Evolutionary conservation across 2,888 invertebrate species (phyloP).

Genomic region (Drosophila leonis): DNA sequence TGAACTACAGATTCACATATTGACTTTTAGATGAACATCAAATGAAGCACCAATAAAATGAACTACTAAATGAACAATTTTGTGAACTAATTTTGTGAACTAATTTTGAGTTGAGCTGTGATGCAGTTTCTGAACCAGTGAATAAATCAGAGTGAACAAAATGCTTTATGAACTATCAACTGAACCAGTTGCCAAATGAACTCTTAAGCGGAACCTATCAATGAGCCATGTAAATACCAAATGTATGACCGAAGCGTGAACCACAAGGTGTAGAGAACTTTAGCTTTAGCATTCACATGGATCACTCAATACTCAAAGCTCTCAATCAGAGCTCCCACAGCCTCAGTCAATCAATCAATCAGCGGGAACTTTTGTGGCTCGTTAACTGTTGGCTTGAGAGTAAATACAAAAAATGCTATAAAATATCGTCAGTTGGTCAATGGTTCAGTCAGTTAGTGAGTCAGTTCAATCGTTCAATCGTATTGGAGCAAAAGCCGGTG

Average conservation of each 20-base stretch:
- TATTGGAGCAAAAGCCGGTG: conserved; percentile 27
- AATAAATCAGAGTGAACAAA: background rate
- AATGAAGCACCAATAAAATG: background rate
- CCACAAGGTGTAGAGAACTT: background rate
- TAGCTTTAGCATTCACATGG: background rate
- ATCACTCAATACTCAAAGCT: background rate
- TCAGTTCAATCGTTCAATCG: conserved; percentile 25
- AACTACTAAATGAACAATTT: background rate
- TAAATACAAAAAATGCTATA: background rate
- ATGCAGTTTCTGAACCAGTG: background rate
- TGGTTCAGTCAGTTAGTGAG: background rate
- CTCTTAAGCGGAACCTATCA: background rate
- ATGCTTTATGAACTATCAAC: background rate
- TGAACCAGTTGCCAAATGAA: background rate
- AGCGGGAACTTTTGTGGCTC: background rate
- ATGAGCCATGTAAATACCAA: background rate
- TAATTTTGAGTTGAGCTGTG: background rate
- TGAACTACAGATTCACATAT: background rate
- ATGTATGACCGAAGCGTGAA: background rate
- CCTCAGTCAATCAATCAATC: conserved; percentile 3
- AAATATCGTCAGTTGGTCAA: background rate
- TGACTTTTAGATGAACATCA: background rate
- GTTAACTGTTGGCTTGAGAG: background rate
- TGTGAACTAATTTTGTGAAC: background rate
- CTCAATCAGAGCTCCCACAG: background rate